Evolutionary conservation across 2,797 vertebrate species (phyloP), one percentile per base, ranked within the genome.

Genomic region (Amniataba percoides): DNA sequence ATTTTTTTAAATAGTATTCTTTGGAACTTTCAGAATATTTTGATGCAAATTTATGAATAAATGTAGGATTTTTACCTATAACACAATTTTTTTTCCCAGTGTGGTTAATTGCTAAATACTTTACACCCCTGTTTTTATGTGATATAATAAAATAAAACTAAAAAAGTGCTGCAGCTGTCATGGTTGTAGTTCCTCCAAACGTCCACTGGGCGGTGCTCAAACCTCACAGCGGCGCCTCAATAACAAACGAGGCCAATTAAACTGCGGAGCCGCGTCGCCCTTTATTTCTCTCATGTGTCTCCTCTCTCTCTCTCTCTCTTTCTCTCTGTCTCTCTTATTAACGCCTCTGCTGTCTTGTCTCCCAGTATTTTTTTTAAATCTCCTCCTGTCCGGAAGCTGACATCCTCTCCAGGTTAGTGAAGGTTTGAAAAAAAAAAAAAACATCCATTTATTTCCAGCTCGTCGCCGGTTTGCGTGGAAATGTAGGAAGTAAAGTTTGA

Each of bases 401-500:
- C 25, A 63, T 42, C 2, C 21, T 7, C 55, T 7, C 55, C 31
- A 70, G 68, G 58, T 70, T 16, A 31, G 52, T 53, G 39, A 21
- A 42, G 25, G 25, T n/a, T n/a, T n/a, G n/a, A n/a, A n/a, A n/a
- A n/a, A n/a, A 31, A 31, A 31, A 27, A 36, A 66, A 80, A 19
- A 3, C 0, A 27, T 65, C 48, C 48, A 27, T 39, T 56, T 49
- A 66, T 64, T 74, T 55, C 43, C 58, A 78, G 21, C 56, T 43
- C 59, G 69, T 66, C 71, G 67, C 59, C 34, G 71, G 7, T 53
- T 40, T 61, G 80, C 59, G 70, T 18, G 71, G 63, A 85, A 88
- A 91, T 90, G 57, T 88, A 93, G 93, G 92, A 94, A 94, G 93
- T 94, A 86, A 88, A 42, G 27, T 66, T 93, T 84, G 84, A 45